Conservation (phyloP, 2,113 vertebrate species). For the Onychostruthus taczanowskii region DNA sequence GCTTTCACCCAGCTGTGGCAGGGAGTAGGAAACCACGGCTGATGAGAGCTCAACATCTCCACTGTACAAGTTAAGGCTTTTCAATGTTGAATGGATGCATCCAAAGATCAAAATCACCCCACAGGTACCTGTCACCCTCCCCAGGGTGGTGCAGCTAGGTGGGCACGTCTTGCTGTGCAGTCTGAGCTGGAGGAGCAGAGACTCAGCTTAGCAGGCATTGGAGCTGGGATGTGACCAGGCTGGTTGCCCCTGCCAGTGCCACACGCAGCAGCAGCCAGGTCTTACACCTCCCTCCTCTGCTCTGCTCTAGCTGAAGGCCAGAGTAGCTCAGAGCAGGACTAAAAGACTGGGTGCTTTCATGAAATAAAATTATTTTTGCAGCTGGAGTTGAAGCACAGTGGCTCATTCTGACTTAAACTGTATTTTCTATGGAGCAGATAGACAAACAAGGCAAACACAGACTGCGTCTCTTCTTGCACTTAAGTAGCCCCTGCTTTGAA, state of each 20-base stretch:
- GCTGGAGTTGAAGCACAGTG: neutral
- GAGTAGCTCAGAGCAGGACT: neutral
- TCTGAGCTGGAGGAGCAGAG: neutral
- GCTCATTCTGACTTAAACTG: slow-evolving; percentile 12
- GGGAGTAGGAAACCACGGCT: neutral
- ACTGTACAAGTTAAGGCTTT: accelerated
- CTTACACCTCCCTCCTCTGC: neutral
- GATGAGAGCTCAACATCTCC: neutral
- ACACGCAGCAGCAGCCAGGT: accelerated
- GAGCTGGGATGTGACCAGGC: neutral
- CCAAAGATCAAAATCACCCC: neutral
- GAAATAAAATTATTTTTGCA: slow-evolving; percentile 3
- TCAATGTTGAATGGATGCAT: accelerated
- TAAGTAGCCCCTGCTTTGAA: slow-evolving; percentile 55
- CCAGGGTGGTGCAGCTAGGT: accelerated
- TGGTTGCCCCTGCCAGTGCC: neutral
- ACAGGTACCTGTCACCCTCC: neutral
- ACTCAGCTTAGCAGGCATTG: accelerated
- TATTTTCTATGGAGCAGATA: neutral
- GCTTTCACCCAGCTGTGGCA: neutral
- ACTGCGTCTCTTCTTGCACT: neutral
- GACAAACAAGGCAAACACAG: neutral
- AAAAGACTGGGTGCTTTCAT: slow-evolving; percentile 6
- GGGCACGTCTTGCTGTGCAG: neutral
- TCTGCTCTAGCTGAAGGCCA: neutral